A percentile compares a stretch with the other conserved stretches of the same genome.
phyloP scores from a whole-genome alignment of 2,113 vertebrate species.

The Callithrix jacchus region DNA sequence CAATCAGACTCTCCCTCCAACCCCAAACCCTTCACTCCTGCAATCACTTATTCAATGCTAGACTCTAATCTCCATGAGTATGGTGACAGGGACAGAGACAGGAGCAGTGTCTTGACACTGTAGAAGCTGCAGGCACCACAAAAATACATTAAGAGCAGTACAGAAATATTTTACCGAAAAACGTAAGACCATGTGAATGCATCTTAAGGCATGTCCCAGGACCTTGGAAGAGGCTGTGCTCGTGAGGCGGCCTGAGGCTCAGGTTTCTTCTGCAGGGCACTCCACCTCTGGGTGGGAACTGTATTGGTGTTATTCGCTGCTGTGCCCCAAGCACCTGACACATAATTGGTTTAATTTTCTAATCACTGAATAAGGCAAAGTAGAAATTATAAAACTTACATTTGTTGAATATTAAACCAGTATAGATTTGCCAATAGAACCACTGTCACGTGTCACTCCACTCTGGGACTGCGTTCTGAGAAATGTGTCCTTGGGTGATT shows the following conservation, averaged over 20 bases:
- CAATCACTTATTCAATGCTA: background rate
- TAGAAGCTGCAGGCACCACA: too few relatives aligned
- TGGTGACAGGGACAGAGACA: background rate
- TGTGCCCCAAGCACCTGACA: background rate
- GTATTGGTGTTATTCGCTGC: background rate
- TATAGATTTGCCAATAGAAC: background rate
- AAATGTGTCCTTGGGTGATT: background rate
- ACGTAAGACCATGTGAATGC: background rate
- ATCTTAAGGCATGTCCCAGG: background rate
- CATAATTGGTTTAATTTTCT: background rate
- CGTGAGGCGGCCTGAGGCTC: background rate
- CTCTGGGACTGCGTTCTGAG: background rate
- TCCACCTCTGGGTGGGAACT: background rate
- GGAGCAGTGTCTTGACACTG: background rate
- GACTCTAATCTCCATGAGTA: background rate
- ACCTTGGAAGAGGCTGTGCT: background rate
- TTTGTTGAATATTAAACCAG: background rate
- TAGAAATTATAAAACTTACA: background rate
- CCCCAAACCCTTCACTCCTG: background rate
- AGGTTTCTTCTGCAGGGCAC: background rate
- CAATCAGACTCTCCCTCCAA: fast-evolving
- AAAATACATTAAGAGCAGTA: background rate
- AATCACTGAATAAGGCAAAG: background rate
- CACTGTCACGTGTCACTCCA: background rate
- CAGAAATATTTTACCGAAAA: background rate